phyloP scores from a whole-genome alignment of 2,888 invertebrate species.

The Kuschelorhynchus macadamiae region DNA sequence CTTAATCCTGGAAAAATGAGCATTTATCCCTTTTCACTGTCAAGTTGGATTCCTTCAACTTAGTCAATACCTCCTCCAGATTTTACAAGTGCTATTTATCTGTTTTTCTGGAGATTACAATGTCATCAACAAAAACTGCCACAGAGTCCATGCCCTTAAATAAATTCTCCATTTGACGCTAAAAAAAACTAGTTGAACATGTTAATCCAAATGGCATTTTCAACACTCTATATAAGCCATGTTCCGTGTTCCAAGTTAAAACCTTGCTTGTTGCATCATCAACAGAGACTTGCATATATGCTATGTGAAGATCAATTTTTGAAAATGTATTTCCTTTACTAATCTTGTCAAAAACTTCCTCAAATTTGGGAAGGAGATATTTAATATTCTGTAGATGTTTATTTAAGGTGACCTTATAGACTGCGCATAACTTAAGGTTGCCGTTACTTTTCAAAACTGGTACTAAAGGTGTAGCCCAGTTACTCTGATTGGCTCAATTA shows the following conservation, averaged over 20 bases:
- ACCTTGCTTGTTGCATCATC: conserved; percentile 56
- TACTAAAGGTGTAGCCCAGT: too few species aligned
- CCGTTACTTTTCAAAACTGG: too few species aligned
- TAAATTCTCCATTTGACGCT: conserved; percentile 60
- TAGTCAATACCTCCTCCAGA: conserved; percentile 54
- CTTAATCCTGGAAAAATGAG: conserved; percentile 58
- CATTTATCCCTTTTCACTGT: conserved; percentile 60
- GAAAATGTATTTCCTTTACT: conserved; percentile 52
- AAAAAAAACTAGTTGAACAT: conserved; percentile 62
- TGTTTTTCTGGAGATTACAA: conserved; percentile 15
- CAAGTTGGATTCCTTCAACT: conserved; percentile 54
- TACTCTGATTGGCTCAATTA: too few species aligned
- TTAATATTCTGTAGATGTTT: conserved; percentile 41
- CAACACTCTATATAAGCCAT: conserved; percentile 60
- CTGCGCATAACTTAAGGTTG: too few species aligned
- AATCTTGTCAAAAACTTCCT: conserved; percentile 55
- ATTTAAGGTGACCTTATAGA: neutral
- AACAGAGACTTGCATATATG: conserved; percentile 61
- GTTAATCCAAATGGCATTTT: conserved; percentile 63
- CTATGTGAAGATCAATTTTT: conserved; percentile 51
- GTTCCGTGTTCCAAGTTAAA: conserved; percentile 59
- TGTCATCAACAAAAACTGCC: conserved; percentile 53
- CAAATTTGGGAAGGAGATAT: conserved; percentile 54
- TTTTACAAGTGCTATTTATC: conserved; percentile 36
- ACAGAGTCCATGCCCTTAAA: conserved; percentile 57